These are phyloP conservation scores for Neogobius melanostomus DNA, from an alignment of 2,113 vertebrate genomes.

Conservation along the genomic window DNA sequence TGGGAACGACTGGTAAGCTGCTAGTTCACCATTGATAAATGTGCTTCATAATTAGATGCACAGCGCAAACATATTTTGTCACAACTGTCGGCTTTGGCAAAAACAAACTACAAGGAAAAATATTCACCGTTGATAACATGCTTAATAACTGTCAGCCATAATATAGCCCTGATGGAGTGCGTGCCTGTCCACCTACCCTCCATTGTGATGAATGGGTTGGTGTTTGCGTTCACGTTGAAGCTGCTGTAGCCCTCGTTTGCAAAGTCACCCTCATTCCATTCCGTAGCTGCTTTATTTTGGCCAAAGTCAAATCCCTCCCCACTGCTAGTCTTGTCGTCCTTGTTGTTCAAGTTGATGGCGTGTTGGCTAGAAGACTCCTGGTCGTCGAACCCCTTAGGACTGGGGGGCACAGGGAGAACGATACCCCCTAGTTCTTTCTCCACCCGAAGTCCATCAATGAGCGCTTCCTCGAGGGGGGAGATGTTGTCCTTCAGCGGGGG, in stretches of 20 bases:
- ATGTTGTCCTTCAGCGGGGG: conserved; percentile 57
- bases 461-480: conserved; percentile 73
- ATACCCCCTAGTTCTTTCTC: conserved; percentile 61
- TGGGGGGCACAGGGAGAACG: conserved; percentile 65
- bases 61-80: no score
- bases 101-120: background rate
- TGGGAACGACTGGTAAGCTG: no score
- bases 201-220: conserved; percentile 45
- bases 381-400: conserved; percentile 35
- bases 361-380: conserved; percentile 4
- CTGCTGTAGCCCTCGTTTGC: conserved; percentile 9
- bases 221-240: conserved; percentile 38
- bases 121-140: background rate
- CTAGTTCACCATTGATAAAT: no score
- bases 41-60: no score
- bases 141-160: background rate
- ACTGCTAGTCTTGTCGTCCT: conserved; percentile 1
- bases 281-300: background rate
- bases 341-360: background rate
- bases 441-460: conserved; percentile 62
- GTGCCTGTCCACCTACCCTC: conserved; percentile 74
- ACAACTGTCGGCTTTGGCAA: no score
- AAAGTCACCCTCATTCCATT: conserved; percentile 20
- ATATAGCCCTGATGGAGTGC: background rate
- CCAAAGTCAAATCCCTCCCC: conserved; percentile 25